Evolutionary conservation across 2,113 vertebrate species (phyloP), one percentile per base, ranked within the genome.

Genomic region (Ophthalmolycus amberensis): DNA sequence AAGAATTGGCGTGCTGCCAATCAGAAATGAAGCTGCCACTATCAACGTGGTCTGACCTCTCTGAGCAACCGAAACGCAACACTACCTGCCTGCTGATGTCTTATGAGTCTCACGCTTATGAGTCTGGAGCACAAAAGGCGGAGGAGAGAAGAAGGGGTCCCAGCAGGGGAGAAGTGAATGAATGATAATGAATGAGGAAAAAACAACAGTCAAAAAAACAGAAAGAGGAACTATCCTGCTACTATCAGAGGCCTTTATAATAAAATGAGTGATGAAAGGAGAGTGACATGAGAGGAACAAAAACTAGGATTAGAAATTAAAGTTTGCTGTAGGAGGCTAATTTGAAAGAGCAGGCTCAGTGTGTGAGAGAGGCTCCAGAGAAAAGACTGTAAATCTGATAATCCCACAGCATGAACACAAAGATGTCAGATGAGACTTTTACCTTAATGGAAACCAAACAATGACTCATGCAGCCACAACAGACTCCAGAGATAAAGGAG

Each of bases 1-100:
- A 22, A 40, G 74, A 60, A 4, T 7, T 56, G 46, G 77, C 74
- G 34, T 79, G 62, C 84, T 64, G 84, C 67, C 83, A 91, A 95
- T 94, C 76, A 83, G 77, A 85, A 93, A 95, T 92, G 83, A 89
- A 93, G 90, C 89, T 90, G 85, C 89, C 83, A 80, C 80, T 77
- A 48, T 88, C 70, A 71, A 89, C 86, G 6, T 64, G 67, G 64
- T 89, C 83, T 94, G 94, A 94, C 93, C 93, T 94, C 91, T 72
- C 74, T 15, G 72, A 87, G 80, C 82, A 82, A 77, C 73, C 80
- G 79, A 84, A 84, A 80, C 81, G 48, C 76, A 69, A 75, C 77
- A 87, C 80, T 71, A 72, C 83, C 71, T 83, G 93, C 84, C 90
- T 93, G 88, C 87, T 90, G 88, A 94, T 89, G 86, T 82, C 82